Conservation (phyloP, 2,113 vertebrate genomes). For the Archilochus colubris region DNA sequence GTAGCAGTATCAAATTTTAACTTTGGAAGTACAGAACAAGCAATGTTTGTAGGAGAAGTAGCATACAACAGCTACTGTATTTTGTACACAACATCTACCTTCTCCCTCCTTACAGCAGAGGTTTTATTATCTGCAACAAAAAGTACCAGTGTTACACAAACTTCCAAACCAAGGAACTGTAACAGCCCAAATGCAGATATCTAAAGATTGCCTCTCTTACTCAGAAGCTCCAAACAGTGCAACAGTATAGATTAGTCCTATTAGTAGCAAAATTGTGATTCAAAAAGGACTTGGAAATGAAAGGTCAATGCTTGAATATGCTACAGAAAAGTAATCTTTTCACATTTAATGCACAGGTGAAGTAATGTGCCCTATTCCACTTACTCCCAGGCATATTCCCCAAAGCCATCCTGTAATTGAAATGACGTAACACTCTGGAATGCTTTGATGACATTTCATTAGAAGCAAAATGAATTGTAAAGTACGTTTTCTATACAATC, state of each 20-base stretch:
- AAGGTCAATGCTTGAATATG: not conserved
- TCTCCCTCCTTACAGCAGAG: not conserved
- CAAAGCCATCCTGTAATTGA: constrained; percentile 29
- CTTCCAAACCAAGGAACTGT: not conserved
- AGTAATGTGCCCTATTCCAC: not conserved
- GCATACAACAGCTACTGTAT: not conserved
- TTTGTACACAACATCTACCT: not conserved
- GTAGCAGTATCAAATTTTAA: not conserved
- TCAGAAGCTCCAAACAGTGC: not conserved
- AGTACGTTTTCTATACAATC: not conserved
- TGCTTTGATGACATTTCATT: constrained; percentile 14
- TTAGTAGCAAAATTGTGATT: not conserved
- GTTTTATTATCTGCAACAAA: not conserved
- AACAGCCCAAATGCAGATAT: not conserved
- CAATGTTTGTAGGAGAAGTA: not conserved
- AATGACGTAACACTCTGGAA: not conserved
- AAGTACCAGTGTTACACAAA: not conserved
- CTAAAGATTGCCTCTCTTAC: not conserved
- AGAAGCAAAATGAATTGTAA: not conserved
- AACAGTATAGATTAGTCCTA: not conserved
- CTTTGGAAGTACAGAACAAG: not conserved
- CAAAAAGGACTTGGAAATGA: not conserved
- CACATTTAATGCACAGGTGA: not conserved
- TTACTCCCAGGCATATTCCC: constrained; percentile 20
- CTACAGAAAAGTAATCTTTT: constrained; percentile 13